Evolutionary conservation across 1,140 invertebrate species (phyloP).

Genomic region (Drosophila quadrilineata): DNA sequence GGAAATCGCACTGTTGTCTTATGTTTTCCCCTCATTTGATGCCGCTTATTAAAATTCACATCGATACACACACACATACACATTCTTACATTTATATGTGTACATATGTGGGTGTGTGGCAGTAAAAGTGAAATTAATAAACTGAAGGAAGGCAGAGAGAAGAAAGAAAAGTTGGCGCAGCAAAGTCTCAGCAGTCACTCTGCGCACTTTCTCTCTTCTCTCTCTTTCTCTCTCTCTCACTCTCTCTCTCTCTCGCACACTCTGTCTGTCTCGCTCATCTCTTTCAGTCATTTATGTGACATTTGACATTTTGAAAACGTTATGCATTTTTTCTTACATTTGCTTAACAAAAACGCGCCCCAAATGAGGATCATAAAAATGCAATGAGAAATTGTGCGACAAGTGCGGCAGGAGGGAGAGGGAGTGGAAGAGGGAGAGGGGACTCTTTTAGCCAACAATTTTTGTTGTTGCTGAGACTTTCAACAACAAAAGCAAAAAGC

Average conservation of each 20-base stretch:
- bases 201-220: background rate
- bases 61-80: conserved; percentile 7
- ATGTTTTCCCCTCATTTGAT: conserved; percentile 2
- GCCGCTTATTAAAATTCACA: conserved; percentile 62
- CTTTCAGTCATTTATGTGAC: conserved; percentile 47
- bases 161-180: conserved; percentile 33
- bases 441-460: background rate
- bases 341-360: conserved; percentile 49
- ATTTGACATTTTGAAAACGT: conserved; percentile 64
- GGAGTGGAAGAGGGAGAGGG: background rate
- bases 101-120: too few relatives aligned
- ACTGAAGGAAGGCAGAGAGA: conserved; percentile 20
- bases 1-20: too few relatives aligned
- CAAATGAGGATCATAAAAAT: conserved; percentile 46
- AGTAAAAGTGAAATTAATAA: conserved; percentile 35
- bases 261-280: conserved; percentile 1
- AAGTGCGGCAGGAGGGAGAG: background rate
- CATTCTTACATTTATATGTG: too few relatives aligned
- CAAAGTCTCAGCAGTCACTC: conserved; percentile 44
- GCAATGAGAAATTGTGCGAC: conserved; percentile 45
- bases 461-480: too few relatives aligned
- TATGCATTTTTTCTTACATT: conserved; percentile 70
- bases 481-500: background rate
- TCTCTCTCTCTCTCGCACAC: background rate
- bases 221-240: conserved; percentile 19